Base-by-base conservation (phyloP, 2,113 vertebrate genomes). In the Anguilla rostrata region DNA sequence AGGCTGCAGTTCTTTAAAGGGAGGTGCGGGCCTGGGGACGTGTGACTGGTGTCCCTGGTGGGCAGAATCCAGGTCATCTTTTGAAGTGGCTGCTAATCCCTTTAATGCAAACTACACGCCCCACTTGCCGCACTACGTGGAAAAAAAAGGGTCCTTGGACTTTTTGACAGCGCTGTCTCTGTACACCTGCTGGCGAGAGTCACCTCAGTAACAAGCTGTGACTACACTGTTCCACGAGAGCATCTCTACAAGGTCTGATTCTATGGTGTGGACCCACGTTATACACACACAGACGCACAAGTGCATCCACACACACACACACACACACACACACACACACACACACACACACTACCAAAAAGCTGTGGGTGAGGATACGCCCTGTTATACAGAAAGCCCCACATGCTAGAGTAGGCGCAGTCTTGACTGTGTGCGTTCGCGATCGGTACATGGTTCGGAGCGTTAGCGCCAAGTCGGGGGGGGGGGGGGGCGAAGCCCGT, bases 31-130 rank as follows among this genome's bases (percentile, higher is more conserved):
- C 94, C 92, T 91, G 93, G 94, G 94, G 94, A 93, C 93, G 94
- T 95, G 95, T 93, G 93, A 95, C 95, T 94, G 95, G 94, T 95
- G 94, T 96, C 95, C 95, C 95, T 93, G 93, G 95, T 95, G 95
- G 94, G 94, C 93, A 83, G 91, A 96, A 96, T 96, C 94, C 95
- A 96, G 95, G 95, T 96, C 95, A 96, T 96, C 95, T 95, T 96
- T 96, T 96, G 95, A 96, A 95, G 95, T 95, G 95, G 92, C 95
- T 95, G 94, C 94, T 96, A 96, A 96, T 96, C 95, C 95, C 94
- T 96, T 95, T 95, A 96, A 96, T 96, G 94, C 95, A 95, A 95
- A 95, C 94, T 94, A 96, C 95, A 96, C 95, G 95, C 94, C 94
- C 95, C 95, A 96, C 95, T 96, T 95, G 95, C 93, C 92, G 94